Evolutionary conservation across 2,113 vertebrate genomes (phyloP), one percentile per base, ranked within the genome.

Genomic region (Guaruba guarouba): DNA sequence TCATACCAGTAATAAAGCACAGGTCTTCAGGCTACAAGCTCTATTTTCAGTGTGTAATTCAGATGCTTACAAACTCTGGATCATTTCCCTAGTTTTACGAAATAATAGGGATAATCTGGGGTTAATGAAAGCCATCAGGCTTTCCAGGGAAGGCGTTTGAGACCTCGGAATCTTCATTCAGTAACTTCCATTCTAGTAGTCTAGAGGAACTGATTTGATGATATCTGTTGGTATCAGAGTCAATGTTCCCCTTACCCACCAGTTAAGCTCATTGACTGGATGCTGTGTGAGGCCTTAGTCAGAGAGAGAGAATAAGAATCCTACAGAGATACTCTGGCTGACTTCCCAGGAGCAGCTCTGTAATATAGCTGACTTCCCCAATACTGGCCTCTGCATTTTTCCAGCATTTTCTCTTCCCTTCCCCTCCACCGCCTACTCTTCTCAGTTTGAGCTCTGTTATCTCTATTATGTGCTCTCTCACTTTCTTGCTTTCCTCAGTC

Each of bases 311-410:
- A 86, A n/a, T 92, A 84, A 91, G 83, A 70, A 78, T 95, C 79
- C 88, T 71, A 44, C 78, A 59, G 70, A 96, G 84, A 92, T 43
- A 92, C 88, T 88, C 94, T 97, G 93, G 96, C 92, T 95, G 90
- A 85, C 91, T 96, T 93, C 90, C 94, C 95, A 95, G 91, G 70
- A 96, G 75, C 92, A 85, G 68, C 86, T 89, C 82, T 66, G 46
- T 33, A 91, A 37, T 20, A 37, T 61, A 88, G 46, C 39, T 86
- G 31, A 31, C 59, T 95, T 82, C 97, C 97, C 97, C 97, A 91
- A 91, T 93, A 97, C 74, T 92, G 96, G 93, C 95, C 97, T 97
- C 95, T 66, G 75, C 93, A 96, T 97, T 97, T 92, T 94, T 96
- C 86, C 90, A 88, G 85, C 27, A 57, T 85, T 83, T 95, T 95